Evolutionary conservation across 2,888 invertebrate genomes (phyloP).

Genomic region (Lampropteryx suffumata): DNA sequence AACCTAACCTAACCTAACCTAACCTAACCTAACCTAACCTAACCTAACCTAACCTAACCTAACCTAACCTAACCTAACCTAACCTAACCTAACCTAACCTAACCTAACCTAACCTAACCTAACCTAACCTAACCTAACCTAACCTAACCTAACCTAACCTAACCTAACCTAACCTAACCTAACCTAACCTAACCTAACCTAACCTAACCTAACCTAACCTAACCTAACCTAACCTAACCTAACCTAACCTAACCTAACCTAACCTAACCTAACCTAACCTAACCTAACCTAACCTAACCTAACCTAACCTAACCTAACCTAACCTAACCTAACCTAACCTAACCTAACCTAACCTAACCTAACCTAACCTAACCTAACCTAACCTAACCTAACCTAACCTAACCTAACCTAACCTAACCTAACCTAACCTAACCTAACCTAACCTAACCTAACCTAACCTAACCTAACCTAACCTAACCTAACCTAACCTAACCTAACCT

Average conservation of each 20-base stretch:
- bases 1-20: conserved; percentile 18
- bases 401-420: conserved; percentile 23
- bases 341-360: conserved; percentile 17
- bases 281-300: conserved; percentile 24
- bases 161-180: conserved; percentile 33
- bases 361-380: conserved; percentile 20
- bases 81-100: conserved; percentile 24
- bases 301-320: conserved; percentile 19
- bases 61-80: conserved; percentile 35
- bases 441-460: conserved; percentile 22
- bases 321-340: conserved; percentile 17
- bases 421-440: conserved; percentile 22
- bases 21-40: conserved; percentile 18
- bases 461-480: conserved; percentile 21
- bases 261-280: conserved; percentile 26
- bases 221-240: conserved; percentile 33
- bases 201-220: conserved; percentile 32
- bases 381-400: conserved; percentile 16
- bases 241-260: conserved; percentile 32
- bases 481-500: conserved; percentile 22
- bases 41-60: conserved; percentile 14
- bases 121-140: conserved; percentile 26
- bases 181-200: conserved; percentile 32
- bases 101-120: conserved; percentile 24
- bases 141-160: conserved; percentile 28